Conservation (phyloP, 2,888 invertebrate genomes). For the Dicranocentrus wangi region DNA sequence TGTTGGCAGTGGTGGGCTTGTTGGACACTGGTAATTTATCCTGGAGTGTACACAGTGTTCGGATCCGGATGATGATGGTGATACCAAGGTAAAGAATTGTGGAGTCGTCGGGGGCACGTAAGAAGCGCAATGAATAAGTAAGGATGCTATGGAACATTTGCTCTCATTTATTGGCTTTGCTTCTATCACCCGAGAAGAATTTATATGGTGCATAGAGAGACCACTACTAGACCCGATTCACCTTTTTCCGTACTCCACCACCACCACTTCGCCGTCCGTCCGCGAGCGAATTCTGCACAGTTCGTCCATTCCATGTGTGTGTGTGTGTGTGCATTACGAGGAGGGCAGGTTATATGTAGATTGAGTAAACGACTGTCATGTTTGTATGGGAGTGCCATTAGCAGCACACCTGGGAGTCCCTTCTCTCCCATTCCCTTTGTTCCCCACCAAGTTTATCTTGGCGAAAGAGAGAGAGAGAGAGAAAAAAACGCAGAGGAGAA, state of each 20-base stretch:
- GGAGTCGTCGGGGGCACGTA: no score
- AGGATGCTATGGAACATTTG: constrained; percentile 7
- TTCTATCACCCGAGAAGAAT: background rate
- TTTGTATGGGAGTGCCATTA: constrained; percentile 32
- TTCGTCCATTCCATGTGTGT: background rate
- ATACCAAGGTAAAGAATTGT: background rate
- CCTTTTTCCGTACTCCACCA: no score
- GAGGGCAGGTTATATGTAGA: constrained; percentile 7
- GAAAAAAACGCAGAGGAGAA: no score
- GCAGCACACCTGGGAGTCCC: constrained; percentile 37
- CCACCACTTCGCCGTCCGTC: background rate
- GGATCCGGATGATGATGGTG: background rate
- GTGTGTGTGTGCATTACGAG: background rate
- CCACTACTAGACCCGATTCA: background rate
- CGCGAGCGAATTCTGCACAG: background rate
- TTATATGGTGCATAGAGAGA: background rate
- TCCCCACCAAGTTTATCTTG: background rate
- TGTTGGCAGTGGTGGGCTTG: constrained; percentile 9
- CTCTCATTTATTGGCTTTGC: background rate
- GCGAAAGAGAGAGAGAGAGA: background rate
- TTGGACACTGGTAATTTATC: constrained; percentile 22
- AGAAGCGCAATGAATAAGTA: background rate
- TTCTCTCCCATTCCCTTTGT: background rate
- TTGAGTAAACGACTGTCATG: constrained; percentile 39
- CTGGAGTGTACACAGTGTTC: no score